Conservation (phyloP, 2,113 vertebrate genomes). For the Trogon surrucura region DNA sequence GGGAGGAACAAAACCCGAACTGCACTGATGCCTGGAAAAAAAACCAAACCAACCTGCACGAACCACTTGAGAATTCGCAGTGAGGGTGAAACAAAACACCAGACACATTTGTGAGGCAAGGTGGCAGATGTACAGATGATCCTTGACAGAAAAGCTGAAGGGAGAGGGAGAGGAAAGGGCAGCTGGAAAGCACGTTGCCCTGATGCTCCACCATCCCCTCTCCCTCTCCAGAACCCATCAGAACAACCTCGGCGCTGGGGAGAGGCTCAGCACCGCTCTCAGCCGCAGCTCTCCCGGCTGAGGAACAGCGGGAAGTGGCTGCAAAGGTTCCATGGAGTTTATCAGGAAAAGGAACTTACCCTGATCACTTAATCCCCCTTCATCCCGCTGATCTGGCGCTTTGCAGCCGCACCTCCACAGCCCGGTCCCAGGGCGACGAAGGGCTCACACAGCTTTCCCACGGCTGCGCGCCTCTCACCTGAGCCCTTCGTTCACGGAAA, state of each 20-base stretch:
- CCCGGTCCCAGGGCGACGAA: neutral
- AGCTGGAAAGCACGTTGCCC: neutral
- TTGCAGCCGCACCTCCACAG: neutral
- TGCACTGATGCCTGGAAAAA: neutral
- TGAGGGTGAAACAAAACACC: slow-evolving; percentile 30
- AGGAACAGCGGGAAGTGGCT: neutral
- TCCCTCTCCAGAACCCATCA: neutral
- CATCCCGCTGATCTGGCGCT: neutral
- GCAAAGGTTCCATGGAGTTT: neutral
- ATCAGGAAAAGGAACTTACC: neutral
- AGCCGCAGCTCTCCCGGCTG: neutral
- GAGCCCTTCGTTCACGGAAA: neutral
- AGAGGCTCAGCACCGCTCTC: neutral
- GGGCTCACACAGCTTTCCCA: neutral
- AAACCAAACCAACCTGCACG: neutral
- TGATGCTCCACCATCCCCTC: neutral
- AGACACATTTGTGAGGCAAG: neutral
- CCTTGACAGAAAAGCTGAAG: neutral
- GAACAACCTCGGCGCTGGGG: neutral
- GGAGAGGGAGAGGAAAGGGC: neutral
- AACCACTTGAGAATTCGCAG: slow-evolving; percentile 21
- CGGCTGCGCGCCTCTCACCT: neutral
- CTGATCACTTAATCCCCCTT: neutral
- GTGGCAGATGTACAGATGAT: neutral
- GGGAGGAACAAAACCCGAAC: slow-evolving; percentile 27